phyloP scores from a whole-genome alignment of 2,113 vertebrate species.

The Progne subis region DNA sequence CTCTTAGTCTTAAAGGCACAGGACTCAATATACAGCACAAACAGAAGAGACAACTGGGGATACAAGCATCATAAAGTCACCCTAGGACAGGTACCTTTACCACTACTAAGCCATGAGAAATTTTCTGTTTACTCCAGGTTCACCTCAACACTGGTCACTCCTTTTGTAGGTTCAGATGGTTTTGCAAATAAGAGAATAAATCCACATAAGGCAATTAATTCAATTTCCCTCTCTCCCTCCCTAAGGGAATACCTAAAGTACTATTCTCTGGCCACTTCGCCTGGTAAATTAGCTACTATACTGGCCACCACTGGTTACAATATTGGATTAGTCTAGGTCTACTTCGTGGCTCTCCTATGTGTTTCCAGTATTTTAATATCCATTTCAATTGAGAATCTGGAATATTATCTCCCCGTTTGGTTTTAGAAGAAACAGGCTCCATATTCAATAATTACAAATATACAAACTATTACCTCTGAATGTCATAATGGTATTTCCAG shows the following conservation, averaged over 20 bases:
- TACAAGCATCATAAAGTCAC: too few relatives aligned
- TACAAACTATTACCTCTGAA: not conserved
- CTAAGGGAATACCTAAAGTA: not conserved
- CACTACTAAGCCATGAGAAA: not conserved
- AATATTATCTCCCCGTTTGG: not conserved
- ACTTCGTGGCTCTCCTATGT: not conserved
- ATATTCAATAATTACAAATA: not conserved
- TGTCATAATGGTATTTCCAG: fast-evolving
- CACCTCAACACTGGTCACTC: not conserved
- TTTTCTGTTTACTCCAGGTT: not conserved
- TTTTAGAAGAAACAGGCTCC: not conserved
- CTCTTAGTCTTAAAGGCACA: too few relatives aligned
- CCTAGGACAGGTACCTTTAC: not conserved
- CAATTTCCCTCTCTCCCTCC: not conserved
- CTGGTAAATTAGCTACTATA: not conserved
- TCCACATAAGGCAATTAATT: not conserved
- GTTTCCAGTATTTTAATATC: not conserved
- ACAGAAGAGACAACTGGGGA: too few relatives aligned
- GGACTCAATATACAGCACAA: too few relatives aligned
- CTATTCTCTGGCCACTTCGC: not conserved
- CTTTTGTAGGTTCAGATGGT: not conserved
- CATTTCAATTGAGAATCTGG: not conserved
- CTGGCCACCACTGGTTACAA: not conserved
- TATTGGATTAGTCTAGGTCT: not conserved
- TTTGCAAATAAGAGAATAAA: not conserved